phyloP scores from a whole-genome alignment of 2,797 vertebrate species.

The Acipenser oxyrinchus region DNA sequence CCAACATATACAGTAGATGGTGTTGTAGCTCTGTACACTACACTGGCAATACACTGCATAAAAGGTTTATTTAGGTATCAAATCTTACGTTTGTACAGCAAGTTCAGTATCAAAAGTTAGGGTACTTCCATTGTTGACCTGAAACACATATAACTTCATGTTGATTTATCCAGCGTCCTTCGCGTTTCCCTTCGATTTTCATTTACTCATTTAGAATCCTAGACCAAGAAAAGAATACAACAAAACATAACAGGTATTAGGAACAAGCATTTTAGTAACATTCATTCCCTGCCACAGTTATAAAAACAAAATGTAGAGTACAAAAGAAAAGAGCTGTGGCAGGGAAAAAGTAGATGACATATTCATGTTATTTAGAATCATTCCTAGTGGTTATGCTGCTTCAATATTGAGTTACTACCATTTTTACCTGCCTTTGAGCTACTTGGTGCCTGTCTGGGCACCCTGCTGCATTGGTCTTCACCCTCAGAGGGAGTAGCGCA shows the following conservation, averaged over 20 bases:
- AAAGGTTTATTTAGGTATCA: too few relatives aligned
- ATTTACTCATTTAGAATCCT: slow-evolving; percentile 65
- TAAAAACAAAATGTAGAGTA: not conserved
- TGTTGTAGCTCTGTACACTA: too few relatives aligned
- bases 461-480: too few relatives aligned
- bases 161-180: slow-evolving; percentile 70
- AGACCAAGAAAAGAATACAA: slow-evolving; percentile 30
- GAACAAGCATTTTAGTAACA: not conserved
- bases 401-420: too few relatives aligned
- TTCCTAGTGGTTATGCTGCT: too few relatives aligned
- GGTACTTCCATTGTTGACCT: slow-evolving; percentile 98
- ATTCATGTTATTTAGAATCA: too few relatives aligned
- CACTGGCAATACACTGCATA: too few relatives aligned
- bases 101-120: slow-evolving; percentile 97
- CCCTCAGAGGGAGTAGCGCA: too few relatives aligned
- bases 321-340: not conserved
- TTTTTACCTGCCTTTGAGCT: too few relatives aligned
- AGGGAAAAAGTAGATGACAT: not conserved
- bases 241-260: slow-evolving; percentile 3
- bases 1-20: too few relatives aligned
- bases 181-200: slow-evolving; percentile 46
- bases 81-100: slow-evolving; percentile 94
- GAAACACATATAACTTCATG: slow-evolving; percentile 99
- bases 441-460: too few relatives aligned
- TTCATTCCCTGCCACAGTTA: not conserved